Evolutionary conservation across 2,888 invertebrate species (phyloP), one percentile per base, ranked within the genome.

Genomic region (Phortica okadai): DNA sequence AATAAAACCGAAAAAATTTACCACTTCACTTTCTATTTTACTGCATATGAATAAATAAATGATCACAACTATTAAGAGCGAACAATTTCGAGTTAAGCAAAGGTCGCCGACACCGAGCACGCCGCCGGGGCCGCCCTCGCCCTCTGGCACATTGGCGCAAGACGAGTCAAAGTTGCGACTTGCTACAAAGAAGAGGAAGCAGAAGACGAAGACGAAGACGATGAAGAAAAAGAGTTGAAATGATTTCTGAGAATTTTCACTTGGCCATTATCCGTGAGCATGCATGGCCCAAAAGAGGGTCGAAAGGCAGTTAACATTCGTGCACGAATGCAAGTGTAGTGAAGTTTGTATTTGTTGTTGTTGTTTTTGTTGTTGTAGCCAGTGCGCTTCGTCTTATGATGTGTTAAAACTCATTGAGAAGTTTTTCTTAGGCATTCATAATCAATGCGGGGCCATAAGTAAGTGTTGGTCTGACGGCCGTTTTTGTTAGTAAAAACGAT

Each of bases 11-110:
- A 33, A 33, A 33, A 16, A 59, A 59, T 6, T 21, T 59, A 21
- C 59, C 59, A 14, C 59, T 59, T 59, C 59, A 59, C 59, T 59
- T 59, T 59, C 59, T 59, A 21, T 59, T 58, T 59, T 21, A 59
- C 59, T 59, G 16, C 16, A 59, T 59, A 59, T 59, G 59, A 21
- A 25, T 16, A 59, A 33, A 1, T 54, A 54, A 59, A 59, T 16
- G 59, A 59, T 59, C 25, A 21, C 59, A 16, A 59, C 21, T 59
- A 59, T 59, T 59, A 21, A 16, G 25, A 6, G 59, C 33, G 33
- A 1, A 33, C 33, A 33, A 33, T 2, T 33, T 33, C 33, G 33
- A 33, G 3, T 33, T 33, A 33, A 33, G 33, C 33, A 33, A 33
- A 33, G 33, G 33, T 33, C 33, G 33, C 33, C 33, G 33, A 33